phyloP scores from a whole-genome alignment of 2,888 invertebrate genomes.

The Cheilosia scutellata region DNA sequence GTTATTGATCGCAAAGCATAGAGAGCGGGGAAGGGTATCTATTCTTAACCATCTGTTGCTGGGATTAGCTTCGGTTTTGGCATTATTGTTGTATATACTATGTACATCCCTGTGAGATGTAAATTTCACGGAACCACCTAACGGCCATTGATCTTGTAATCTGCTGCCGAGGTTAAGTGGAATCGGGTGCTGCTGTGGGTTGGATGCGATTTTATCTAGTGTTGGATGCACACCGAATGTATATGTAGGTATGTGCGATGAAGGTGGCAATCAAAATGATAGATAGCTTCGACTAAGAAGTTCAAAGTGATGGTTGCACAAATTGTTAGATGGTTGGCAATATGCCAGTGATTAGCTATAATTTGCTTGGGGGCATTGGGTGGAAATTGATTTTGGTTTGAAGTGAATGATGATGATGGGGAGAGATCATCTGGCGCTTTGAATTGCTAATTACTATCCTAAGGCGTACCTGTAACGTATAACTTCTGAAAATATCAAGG shows the following conservation, averaged over 20 bases:
- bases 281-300: conserved; percentile 47
- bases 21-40: conserved; percentile 14
- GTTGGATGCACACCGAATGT: neutral
- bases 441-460: too few species aligned
- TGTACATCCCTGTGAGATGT: conserved; percentile 41
- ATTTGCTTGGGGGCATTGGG: conserved; percentile 36
- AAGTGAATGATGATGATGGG: conserved; percentile 1
- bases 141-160: conserved; percentile 72
- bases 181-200: conserved; percentile 44
- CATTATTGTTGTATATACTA: conserved; percentile 33
- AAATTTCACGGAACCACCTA: conserved; percentile 48
- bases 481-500: too few species aligned
- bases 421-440: conserved; percentile 1
- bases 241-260: neutral
- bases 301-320: conserved; percentile 54
- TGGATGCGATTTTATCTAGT: conserved; percentile 46
- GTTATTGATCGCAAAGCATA: conserved; percentile 45
- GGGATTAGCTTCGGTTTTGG: conserved; percentile 50
- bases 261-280: conserved; percentile 58
- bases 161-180: conserved; percentile 50
- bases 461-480: too few species aligned
- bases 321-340: conserved; percentile 35
- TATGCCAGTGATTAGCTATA: conserved; percentile 50
- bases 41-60: conserved; percentile 33
- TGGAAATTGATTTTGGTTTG: conserved; percentile 35